Evolutionary conservation across 2,888 invertebrate genomes (phyloP).

Genomic region (Plusia festucae): DNA sequence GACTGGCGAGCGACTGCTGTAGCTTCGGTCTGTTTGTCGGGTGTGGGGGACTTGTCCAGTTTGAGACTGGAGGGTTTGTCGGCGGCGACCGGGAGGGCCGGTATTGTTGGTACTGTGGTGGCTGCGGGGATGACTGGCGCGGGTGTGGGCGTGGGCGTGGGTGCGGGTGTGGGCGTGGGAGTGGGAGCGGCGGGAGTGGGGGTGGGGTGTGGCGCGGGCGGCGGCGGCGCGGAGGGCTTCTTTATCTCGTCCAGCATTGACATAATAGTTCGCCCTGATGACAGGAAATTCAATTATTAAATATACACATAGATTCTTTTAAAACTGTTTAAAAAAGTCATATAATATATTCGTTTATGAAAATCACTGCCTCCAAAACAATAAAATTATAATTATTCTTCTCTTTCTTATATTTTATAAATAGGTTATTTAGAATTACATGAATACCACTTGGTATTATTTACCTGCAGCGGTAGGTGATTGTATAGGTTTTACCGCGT

Average conservation of each 20-base stretch:
- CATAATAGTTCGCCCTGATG: slow-evolving; percentile 79
- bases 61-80: slow-evolving; percentile 66
- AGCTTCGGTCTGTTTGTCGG: slow-evolving; percentile 63
- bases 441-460: background rate
- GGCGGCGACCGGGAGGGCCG: slow-evolving; percentile 26
- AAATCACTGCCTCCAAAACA: too few relatives aligned
- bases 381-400: too few relatives aligned
- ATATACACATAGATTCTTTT: too few relatives aligned
- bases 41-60: slow-evolving; percentile 35
- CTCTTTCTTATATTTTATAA: too few relatives aligned
- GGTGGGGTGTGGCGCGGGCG: slow-evolving; percentile 40
- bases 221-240: slow-evolving; percentile 74
- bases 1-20: slow-evolving; percentile 49
- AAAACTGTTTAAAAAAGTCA: too few relatives aligned
- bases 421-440: too few relatives aligned
- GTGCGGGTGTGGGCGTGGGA: slow-evolving; percentile 9
- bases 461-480: slow-evolving; percentile 86
- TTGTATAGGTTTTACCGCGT: slow-evolving; percentile 69
- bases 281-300: too few relatives aligned
- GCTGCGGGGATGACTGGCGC: slow-evolving; percentile 58
- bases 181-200: slow-evolving; percentile 1
- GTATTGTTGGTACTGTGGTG: slow-evolving; percentile 47
- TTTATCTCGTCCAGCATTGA: slow-evolving; percentile 84
- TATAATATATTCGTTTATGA: too few relatives aligned
- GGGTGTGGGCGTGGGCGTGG: slow-evolving; percentile 3